Evolutionary conservation across 2,113 vertebrate species (phyloP).

Genomic region (Coregonus clupeaformis): DNA sequence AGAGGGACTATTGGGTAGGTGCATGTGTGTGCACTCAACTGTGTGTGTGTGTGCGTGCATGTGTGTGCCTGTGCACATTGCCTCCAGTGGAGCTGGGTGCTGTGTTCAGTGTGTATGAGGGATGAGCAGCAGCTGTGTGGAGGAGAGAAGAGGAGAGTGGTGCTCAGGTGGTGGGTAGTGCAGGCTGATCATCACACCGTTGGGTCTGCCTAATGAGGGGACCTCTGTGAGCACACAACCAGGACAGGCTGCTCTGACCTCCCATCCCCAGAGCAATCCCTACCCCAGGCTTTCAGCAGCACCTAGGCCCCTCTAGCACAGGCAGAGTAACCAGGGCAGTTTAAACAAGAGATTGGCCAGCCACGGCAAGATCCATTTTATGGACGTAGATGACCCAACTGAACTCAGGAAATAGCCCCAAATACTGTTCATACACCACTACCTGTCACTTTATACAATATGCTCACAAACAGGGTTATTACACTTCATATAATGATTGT

Average conservation of each 20-base stretch:
- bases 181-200: conserved; percentile 62
- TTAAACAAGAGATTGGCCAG: neutral
- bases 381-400: neutral
- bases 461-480: no score
- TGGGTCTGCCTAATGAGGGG: conserved; percentile 60
- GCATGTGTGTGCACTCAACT: neutral
- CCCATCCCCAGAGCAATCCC: conserved; percentile 41
- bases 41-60: conserved; percentile 1
- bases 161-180: conserved; percentile 60
- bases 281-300: conserved; percentile 49
- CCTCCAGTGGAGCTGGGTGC: no score
- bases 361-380: neutral
- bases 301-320: neutral
- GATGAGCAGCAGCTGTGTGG: conserved; percentile 36
- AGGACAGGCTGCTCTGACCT: conserved; percentile 62
- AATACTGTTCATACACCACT: neutral
- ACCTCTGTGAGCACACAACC: conserved; percentile 53
- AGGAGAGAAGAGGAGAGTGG: neutral
- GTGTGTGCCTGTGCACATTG: conserved; percentile 5
- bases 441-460: neutral
- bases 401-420: neutral
- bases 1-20: neutral
- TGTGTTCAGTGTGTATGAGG: neutral
- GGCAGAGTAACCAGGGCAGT: conserved; percentile 9
- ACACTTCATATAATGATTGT: neutral